Conservation (phyloP, 1,140 invertebrate species). For the Cydia amplana region DNA sequence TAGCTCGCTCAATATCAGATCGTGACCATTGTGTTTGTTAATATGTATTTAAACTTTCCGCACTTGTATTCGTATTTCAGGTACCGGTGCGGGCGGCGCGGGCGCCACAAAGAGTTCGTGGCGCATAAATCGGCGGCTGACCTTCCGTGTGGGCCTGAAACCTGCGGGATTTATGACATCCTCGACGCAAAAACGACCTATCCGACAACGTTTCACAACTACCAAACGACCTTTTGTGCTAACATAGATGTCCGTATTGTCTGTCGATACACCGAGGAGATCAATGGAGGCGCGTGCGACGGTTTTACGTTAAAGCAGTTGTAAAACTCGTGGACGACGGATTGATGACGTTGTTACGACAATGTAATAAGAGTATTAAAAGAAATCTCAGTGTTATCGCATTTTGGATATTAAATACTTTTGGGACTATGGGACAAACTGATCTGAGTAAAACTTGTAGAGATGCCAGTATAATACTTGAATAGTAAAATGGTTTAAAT, state of each 20-base stretch:
- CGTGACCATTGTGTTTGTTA: conserved; percentile 19
- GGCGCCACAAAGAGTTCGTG: conserved; percentile 64
- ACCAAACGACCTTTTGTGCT: neutral
- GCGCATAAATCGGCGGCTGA: conserved; percentile 56
- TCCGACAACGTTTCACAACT: neutral
- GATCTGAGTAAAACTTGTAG: no score
- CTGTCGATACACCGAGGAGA: conserved; percentile 4
- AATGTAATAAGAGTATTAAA: neutral
- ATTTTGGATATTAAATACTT: no score
- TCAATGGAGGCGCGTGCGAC: conserved; percentile 2
- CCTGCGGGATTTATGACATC: conserved; percentile 3
- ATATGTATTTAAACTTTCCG: conserved; percentile 25
- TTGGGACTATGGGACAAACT: no score
- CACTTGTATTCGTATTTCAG: conserved; percentile 40
- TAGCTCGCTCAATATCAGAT: conserved; percentile 15
- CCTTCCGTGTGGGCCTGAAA: conserved; percentile 36
- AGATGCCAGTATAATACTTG: no score
- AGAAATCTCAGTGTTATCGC: neutral
- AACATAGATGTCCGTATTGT: conserved; percentile 7
- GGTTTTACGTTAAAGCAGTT: neutral
- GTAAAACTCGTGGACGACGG: conserved; percentile 1
- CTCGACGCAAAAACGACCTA: neutral
- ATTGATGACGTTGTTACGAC: neutral
- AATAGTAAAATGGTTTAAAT: no score
- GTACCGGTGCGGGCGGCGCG: conserved; percentile 44